Evolutionary conservation across 2,888 invertebrate genomes (phyloP).

Genomic region (Lepidochrysops patricia): DNA sequence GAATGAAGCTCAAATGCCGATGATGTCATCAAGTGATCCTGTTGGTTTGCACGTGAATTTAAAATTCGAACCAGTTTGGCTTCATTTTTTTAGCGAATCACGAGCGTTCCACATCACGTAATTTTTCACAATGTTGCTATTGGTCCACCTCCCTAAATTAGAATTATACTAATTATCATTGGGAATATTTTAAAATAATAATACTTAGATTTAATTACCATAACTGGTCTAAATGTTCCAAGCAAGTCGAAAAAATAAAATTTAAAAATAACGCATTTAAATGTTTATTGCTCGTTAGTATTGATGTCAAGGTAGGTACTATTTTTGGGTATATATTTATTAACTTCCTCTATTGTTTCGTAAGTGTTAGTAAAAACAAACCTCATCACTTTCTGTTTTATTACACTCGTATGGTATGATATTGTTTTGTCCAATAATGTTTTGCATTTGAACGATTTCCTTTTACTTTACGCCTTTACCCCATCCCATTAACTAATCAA

Average conservation of each 20-base stretch:
- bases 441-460: constrained; percentile 43
- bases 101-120: not conserved
- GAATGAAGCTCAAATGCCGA: too few relatives aligned
- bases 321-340: constrained; percentile 22
- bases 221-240: not conserved
- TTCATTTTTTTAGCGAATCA: not conserved
- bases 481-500: constrained; percentile 32
- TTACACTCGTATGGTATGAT: not conserved
- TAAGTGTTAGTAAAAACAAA: constrained; percentile 27
- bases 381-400: not conserved
- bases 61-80: not conserved
- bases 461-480: constrained; percentile 10
- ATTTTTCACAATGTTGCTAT: not conserved
- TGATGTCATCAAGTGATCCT: constrained; percentile 16
- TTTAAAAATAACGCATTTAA: constrained; percentile 4
- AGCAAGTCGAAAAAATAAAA: not conserved
- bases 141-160: not conserved
- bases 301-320: constrained; percentile 11
- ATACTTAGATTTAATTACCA: not conserved
- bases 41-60: not conserved
- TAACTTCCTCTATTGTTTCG: constrained; percentile 36
- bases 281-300: not conserved
- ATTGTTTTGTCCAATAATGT: too few relatives aligned
- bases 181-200: constrained; percentile 7
- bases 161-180: not conserved